Evolutionary conservation across 2,888 invertebrate species (phyloP).

Genomic region (Gymnoscelis rufifasciata): DNA sequence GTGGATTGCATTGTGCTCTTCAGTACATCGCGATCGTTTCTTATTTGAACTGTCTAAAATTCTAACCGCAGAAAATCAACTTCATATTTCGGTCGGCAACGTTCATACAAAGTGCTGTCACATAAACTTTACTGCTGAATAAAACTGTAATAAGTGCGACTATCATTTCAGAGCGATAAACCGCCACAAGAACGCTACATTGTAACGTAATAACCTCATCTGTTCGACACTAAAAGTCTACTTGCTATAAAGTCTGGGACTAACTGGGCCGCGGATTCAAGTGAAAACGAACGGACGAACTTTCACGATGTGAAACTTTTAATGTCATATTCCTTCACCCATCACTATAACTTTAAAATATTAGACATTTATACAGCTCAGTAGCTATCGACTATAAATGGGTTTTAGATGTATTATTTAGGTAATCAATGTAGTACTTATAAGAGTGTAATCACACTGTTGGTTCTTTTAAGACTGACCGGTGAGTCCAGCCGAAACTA

Average conservation of each 20-base stretch:
- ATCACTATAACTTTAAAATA: too few species aligned
- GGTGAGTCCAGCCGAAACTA: too few species aligned
- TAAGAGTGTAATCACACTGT: too few species aligned
- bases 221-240: constrained; percentile 27
- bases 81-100: neutral
- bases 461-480: too few species aligned
- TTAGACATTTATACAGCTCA: too few species aligned
- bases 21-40: too few species aligned
- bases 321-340: neutral
- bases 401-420: too few species aligned
- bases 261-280: constrained; percentile 17
- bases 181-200: constrained; percentile 22
- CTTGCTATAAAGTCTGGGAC: constrained; percentile 24
- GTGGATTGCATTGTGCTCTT: too few species aligned
- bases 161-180: constrained; percentile 30
- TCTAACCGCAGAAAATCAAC: constrained; percentile 3
- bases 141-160: constrained; percentile 29
- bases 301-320: neutral
- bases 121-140: constrained; percentile 24
- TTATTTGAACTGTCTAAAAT: too few species aligned
- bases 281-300: neutral
- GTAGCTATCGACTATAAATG: too few species aligned
- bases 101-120: constrained; percentile 20
- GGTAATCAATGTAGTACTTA: too few species aligned
- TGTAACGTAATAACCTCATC: constrained; percentile 30